Conservation (phyloP, 2,113 vertebrate species). For the Hemiscyllium ocellatum region DNA sequence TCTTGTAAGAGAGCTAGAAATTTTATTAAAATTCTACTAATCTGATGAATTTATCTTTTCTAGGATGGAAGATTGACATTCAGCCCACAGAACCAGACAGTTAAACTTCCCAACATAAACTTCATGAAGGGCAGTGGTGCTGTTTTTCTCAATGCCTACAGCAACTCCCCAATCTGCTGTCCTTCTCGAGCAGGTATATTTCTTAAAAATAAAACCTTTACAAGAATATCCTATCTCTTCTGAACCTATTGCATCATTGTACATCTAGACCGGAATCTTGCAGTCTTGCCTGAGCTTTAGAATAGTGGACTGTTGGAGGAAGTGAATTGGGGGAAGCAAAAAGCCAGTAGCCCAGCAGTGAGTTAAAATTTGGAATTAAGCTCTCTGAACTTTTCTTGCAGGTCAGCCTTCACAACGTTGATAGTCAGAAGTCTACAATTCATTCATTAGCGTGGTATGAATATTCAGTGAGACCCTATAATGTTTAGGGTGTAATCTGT, state of each 20-base stretch:
- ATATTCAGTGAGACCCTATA: no score
- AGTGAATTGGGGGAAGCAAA: no score
- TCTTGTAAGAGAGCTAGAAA: neutral
- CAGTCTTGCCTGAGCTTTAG: no score
- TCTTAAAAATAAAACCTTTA: neutral
- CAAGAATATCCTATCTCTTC: neutral
- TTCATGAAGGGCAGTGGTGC: constrained; percentile 71
- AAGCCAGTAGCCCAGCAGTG: no score
- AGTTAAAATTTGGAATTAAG: no score
- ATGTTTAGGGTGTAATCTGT: no score
- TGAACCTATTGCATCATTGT: neutral
- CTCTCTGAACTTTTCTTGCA: no score
- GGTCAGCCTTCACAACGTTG: no score
- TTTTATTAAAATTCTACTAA: neutral
- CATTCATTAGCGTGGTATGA: no score
- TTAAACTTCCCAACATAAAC: constrained; percentile 72
- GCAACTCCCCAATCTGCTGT: constrained; percentile 93
- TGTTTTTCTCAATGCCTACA: constrained; percentile 82
- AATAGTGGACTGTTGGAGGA: no score
- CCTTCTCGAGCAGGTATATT: constrained; percentile 84
- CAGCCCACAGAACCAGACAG: constrained; percentile 68
- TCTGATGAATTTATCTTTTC: neutral
- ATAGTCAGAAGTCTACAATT: no score
- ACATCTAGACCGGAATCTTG: neutral
- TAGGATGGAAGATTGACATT: constrained; percentile 91